Conservation (phyloP, 2,888 invertebrate species). For the Brachypalpus laphriformis region DNA sequence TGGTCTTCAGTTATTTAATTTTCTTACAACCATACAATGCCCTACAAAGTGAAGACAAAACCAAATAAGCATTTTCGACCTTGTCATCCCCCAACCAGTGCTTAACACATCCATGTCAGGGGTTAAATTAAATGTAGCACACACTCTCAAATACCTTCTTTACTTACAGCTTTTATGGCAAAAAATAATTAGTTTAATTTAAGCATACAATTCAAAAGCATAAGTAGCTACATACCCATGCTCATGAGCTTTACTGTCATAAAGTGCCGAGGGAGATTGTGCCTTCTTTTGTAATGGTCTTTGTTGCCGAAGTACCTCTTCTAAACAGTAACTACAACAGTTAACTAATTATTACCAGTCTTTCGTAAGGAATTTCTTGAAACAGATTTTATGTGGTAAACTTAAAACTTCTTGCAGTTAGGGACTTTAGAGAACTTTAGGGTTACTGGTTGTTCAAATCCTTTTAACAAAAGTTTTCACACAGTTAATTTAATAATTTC, state of each 20-base stretch:
- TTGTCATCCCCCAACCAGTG: too few species aligned
- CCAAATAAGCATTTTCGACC: not conserved
- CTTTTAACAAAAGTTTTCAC: too few species aligned
- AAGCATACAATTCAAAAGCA: not conserved
- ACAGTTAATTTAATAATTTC: too few species aligned
- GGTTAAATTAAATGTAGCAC: not conserved
- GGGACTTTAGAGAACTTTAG: too few species aligned
- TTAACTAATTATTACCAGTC: not conserved
- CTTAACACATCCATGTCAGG: too few species aligned
- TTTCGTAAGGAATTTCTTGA: not conserved
- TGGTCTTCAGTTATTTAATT: too few species aligned
- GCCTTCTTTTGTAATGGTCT: not conserved
- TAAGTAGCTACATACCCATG: too few species aligned
- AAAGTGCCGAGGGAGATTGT: not conserved
- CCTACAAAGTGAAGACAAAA: too few species aligned
- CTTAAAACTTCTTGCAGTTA: not conserved
- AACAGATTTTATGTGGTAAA: not conserved
- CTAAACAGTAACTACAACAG: not conserved
- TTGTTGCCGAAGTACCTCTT: not conserved
- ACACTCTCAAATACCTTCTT: too few species aligned
- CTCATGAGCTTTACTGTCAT: not conserved
- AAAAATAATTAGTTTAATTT: slow-evolving; percentile 7
- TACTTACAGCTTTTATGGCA: too few species aligned
- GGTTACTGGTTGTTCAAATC: too few species aligned
- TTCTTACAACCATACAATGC: too few species aligned